Conservation (phyloP, 2,797 vertebrate genomes). For the Heteromormyrus szaboi region DNA sequence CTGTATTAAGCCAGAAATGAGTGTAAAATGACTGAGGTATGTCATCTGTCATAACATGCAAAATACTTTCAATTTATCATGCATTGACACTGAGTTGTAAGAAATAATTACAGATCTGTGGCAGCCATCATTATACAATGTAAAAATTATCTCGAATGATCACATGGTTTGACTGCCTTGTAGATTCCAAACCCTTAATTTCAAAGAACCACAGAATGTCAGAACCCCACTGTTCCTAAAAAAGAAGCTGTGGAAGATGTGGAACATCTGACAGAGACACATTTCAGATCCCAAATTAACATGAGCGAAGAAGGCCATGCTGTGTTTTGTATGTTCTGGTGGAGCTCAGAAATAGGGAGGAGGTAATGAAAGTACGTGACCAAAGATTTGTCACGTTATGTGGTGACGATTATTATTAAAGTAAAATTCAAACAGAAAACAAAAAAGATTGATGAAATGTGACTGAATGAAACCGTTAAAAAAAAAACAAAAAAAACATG, state of each 20-base stretch:
- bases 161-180: constrained; percentile 7
- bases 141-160: constrained; percentile 15
- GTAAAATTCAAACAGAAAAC: neutral
- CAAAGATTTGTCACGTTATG: neutral
- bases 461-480: neutral
- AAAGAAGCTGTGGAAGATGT: neutral
- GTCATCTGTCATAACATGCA: neutral
- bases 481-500: neutral
- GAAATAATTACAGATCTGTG: constrained; percentile 8
- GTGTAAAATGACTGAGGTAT: neutral
- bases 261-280: constrained; percentile 18
- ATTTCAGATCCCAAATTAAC: neutral
- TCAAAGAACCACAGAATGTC: neutral
- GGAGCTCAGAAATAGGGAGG: neutral
- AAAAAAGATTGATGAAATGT: neutral
- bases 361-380: neutral
- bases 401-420: neutral
- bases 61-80: neutral
- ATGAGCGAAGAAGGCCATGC: neutral
- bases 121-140: constrained; percentile 14
- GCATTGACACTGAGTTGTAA: constrained; percentile 12
- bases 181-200: constrained; percentile 7
- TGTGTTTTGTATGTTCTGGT: neutral
- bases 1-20: neutral
- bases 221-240: neutral